Percentiles rank a stretch among this genome's conserved stretches.
Evolutionary conservation across 2,888 invertebrate species (phyloP).

Genomic region (Ethmia dodecea): DNA sequence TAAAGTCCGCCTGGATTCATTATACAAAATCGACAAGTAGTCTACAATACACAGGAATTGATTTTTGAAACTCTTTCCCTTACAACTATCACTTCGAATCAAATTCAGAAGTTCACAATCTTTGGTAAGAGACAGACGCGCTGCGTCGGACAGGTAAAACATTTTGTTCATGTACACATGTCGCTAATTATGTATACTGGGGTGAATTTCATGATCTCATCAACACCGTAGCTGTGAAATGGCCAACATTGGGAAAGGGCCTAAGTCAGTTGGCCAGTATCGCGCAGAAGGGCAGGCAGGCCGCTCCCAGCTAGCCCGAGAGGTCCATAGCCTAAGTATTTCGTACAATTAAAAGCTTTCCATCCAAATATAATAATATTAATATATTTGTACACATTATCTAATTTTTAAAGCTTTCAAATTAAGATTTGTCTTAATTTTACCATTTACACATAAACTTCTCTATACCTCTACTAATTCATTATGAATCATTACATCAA

Average conservation of each 20-base stretch:
- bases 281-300: neutral
- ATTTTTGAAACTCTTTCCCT: too few species aligned
- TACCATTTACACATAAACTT: slow-evolving; percentile 38
- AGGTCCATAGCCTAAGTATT: slow-evolving; percentile 8
- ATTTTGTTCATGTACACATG: too few species aligned
- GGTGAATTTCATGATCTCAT: too few species aligned
- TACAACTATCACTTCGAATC: slow-evolving; percentile 8
- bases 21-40: too few species aligned
- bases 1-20: too few species aligned
- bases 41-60: too few species aligned
- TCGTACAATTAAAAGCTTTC: slow-evolving; percentile 24
- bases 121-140: slow-evolving; percentile 15
- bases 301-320: slow-evolving; percentile 1
- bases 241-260: too few species aligned
- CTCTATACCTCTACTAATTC: slow-evolving; percentile 38
- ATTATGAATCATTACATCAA: slow-evolving; percentile 38
- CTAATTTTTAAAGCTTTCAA: slow-evolving; percentile 68
- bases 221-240: too few species aligned
- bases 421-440: slow-evolving; percentile 62
- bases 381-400: slow-evolving; percentile 55
- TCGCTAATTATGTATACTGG: too few species aligned
- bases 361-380: slow-evolving; percentile 31
- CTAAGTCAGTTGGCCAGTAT: too few species aligned
- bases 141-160: neutral
- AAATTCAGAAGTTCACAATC: slow-evolving; percentile 15